Percentiles rank a stretch among this genome's conserved stretches.
phyloP scores from a whole-genome alignment of 2,797 vertebrate species.

The Buceros bicornis region DNA sequence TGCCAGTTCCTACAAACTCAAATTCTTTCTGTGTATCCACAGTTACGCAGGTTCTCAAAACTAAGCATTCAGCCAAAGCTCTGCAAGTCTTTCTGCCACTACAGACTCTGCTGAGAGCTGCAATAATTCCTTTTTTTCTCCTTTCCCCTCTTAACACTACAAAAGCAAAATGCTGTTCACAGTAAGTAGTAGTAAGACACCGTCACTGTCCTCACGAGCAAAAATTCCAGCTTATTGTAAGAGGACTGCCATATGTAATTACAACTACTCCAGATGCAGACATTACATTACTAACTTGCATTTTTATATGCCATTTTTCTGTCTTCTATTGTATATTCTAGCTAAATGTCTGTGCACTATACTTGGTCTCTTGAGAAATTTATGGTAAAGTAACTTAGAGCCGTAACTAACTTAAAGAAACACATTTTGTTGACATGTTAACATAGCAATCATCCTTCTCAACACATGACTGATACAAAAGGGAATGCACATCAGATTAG shows the following conservation, averaged over 20 bases:
- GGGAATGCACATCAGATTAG: background rate
- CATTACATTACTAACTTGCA: background rate
- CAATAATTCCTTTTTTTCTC: background rate
- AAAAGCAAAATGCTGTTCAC: background rate
- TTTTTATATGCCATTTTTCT: background rate
- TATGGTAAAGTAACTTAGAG: background rate
- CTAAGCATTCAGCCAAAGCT: background rate
- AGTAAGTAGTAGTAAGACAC: background rate
- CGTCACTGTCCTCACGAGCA: background rate
- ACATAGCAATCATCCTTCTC: background rate
- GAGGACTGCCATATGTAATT: background rate
- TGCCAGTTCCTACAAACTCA: background rate
- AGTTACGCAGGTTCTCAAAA: constrained; percentile 4
- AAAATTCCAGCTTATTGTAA: background rate
- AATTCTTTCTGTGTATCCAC: background rate
- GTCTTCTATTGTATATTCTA: background rate
- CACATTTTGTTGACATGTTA: background rate
- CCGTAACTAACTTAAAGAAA: background rate
- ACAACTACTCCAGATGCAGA: background rate
- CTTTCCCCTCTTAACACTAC: background rate
- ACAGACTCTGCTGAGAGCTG: background rate
- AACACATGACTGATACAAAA: background rate
- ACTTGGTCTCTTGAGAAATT: background rate
- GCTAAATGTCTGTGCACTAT: background rate
- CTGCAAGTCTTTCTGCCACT: background rate